Conservation (phyloP, 1,140 invertebrate genomes). For the Drosophila repletoides region DNA sequence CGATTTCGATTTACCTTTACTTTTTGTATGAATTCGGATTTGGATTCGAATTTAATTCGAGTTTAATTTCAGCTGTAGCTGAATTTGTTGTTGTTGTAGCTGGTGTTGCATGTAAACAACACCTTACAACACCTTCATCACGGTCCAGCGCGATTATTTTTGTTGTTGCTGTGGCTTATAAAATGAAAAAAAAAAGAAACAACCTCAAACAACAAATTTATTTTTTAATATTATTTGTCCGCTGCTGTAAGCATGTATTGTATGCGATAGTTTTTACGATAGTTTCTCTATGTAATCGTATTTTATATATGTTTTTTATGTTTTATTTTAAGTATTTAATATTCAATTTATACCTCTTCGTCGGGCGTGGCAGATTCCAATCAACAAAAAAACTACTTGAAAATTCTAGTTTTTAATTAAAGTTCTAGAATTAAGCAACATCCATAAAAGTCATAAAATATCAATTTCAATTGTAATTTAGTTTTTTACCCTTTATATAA, state of each 20-base stretch:
- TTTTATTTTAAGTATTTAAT: too few species aligned
- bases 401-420: too few species aligned
- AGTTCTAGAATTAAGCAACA: too few species aligned
- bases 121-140: slow-evolving; percentile 78
- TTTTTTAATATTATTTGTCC: slow-evolving; percentile 6
- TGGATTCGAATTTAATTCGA: slow-evolving; percentile 21
- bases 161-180: slow-evolving; percentile 20
- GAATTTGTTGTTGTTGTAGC: slow-evolving; percentile 10
- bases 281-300: not conserved
- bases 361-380: too few species aligned
- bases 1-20: slow-evolving; percentile 54
- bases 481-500: too few species aligned
- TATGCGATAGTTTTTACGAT: slow-evolving; percentile 31
- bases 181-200: slow-evolving; percentile 21
- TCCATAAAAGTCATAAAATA: too few species aligned
- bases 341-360: too few species aligned
- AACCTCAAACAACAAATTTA: slow-evolving; percentile 35
- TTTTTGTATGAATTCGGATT: slow-evolving; percentile 8
- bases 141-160: slow-evolving; percentile 52
- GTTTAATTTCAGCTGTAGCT: slow-evolving; percentile 22
- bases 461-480: too few species aligned
- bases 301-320: not conserved
- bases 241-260: slow-evolving; percentile 9
- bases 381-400: too few species aligned
- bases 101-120: slow-evolving; percentile 66